These are phyloP conservation scores for Henricia sp. DNA, from an alignment of 53 echinoderm and acorn worm species.

Conservation along the genomic window DNA sequence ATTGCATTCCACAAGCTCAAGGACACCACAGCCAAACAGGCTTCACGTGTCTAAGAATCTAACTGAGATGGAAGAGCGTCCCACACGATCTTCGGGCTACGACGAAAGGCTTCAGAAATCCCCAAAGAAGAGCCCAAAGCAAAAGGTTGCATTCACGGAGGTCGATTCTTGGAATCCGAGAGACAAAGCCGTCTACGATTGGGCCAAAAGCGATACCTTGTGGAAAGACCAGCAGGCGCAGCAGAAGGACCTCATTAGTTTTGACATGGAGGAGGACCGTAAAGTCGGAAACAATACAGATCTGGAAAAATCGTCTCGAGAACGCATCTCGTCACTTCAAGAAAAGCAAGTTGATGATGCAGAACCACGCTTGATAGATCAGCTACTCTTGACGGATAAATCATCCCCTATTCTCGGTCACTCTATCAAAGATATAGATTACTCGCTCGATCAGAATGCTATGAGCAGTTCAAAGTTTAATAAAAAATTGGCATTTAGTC, in stretches of 20 bases:
- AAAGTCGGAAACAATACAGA: not conserved
- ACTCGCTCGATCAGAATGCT: not conserved
- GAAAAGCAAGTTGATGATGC: not conserved
- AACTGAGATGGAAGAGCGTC: not conserved
- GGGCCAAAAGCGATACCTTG: slow-evolving; percentile 30
- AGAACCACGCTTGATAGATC: not conserved
- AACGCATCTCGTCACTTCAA: not conserved
- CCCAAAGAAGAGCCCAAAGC: slow-evolving; percentile 33
- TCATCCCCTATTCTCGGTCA: not conserved
- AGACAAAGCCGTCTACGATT: slow-evolving; percentile 16
- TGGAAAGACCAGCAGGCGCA: slow-evolving; percentile 37
- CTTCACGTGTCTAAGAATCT: not conserved
- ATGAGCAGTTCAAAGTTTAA: not conserved
- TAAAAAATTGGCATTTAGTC: not conserved
- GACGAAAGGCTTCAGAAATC: not conserved
- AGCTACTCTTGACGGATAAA: not conserved
- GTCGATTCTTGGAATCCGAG: not conserved
- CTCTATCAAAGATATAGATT: not conserved
- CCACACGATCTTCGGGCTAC: not conserved
- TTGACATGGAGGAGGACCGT: not conserved
- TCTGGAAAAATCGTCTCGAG: not conserved
- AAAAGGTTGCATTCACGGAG: slow-evolving; percentile 8
- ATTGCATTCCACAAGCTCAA: not conserved
- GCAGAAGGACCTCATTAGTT: not conserved
- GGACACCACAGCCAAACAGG: not conserved